phyloP scores from a whole-genome alignment of 2,888 invertebrate species.

The Chrysotoxum bicinctum region DNA sequence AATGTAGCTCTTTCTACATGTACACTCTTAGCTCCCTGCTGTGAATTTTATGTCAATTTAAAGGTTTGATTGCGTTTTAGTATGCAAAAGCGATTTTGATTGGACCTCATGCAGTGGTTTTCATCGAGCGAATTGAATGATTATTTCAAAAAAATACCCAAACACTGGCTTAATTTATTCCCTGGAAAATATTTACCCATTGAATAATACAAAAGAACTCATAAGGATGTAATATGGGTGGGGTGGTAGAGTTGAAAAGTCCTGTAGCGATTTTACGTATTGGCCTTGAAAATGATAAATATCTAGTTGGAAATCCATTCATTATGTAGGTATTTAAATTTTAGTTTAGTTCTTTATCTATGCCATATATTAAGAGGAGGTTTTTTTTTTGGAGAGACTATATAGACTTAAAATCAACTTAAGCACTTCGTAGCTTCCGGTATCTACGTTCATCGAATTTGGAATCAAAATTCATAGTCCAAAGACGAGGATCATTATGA shows the following conservation, averaged over 20 bases:
- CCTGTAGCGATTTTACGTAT: neutral
- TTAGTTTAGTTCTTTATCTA: neutral
- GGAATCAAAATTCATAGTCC: constrained; percentile 55
- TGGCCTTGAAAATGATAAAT: constrained; percentile 34
- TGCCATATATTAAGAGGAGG: too few species aligned
- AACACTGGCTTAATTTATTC: constrained; percentile 25
- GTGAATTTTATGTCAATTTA: constrained; percentile 64
- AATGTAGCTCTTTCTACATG: constrained; percentile 29
- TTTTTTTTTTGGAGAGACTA: too few species aligned
- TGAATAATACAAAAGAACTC: neutral
- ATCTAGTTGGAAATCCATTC: neutral
- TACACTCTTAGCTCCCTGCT: constrained; percentile 54
- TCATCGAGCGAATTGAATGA: constrained; percentile 44
- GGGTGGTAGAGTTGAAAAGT: neutral
- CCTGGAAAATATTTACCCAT: constrained; percentile 12
- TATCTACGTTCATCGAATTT: constrained; percentile 21
- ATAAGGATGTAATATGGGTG: neutral
- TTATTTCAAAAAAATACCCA: constrained; percentile 23
- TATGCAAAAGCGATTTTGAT: constrained; percentile 52
- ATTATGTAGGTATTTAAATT: neutral
- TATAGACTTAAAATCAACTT: too few species aligned
- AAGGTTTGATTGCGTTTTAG: constrained; percentile 51
- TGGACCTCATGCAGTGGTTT: constrained; percentile 43
- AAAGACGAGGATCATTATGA: constrained; percentile 47
- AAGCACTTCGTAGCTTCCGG: neutral